Conservation (phyloP, 2,113 vertebrate genomes). For the Actenoides hombroni region DNA sequence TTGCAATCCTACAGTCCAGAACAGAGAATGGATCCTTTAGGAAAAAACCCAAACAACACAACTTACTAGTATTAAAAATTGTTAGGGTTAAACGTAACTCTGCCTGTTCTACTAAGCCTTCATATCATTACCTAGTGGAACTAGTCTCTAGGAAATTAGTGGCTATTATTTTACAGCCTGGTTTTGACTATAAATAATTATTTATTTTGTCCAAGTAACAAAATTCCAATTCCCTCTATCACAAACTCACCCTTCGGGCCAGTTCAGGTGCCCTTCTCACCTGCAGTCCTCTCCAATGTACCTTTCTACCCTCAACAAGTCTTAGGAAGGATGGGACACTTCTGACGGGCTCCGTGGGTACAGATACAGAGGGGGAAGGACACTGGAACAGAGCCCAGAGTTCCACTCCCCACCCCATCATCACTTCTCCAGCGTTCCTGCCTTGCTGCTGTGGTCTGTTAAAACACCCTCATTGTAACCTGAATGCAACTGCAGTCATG, state of each 20-base stretch:
- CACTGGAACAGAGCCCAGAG: accelerated
- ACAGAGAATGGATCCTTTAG: neutral
- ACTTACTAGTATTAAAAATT: neutral
- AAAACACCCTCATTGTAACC: neutral
- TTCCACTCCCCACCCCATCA: neutral
- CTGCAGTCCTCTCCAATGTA: neutral
- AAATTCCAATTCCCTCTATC: neutral
- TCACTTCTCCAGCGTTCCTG: neutral
- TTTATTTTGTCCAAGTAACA: neutral
- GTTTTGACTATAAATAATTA: neutral
- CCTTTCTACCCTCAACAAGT: neutral
- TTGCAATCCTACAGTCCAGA: neutral
- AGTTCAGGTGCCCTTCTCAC: neutral
- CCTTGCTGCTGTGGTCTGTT: neutral
- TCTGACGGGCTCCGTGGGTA: neutral
- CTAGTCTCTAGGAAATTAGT: neutral
- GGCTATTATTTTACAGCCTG: neutral
- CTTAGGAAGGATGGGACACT: neutral
- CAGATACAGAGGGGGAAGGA: neutral
- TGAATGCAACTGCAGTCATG: neutral
- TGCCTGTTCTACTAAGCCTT: neutral
- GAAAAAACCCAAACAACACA: neutral
- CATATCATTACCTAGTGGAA: neutral
- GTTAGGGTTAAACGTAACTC: neutral
- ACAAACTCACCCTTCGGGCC: neutral